A percentile compares a stretch with the other conserved stretches of the same genome.
These are phyloP conservation scores for Drosophila mayri DNA, from an alignment of 1,140 invertebrate species.

Conservation along the genomic window DNA sequence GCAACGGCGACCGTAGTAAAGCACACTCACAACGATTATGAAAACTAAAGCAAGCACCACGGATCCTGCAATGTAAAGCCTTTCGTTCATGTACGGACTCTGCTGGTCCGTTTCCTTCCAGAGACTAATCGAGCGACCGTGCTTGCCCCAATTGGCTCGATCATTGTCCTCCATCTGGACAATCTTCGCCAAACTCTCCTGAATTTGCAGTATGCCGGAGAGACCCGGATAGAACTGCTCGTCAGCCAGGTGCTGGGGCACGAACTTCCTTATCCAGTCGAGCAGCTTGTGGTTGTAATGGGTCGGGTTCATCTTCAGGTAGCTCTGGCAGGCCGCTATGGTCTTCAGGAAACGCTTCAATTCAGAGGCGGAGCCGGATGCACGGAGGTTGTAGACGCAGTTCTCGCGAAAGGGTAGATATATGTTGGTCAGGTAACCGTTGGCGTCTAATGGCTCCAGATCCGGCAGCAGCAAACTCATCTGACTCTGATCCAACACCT, in stretches of 20 bases:
- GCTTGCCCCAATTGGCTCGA: slow-evolving; percentile 3
- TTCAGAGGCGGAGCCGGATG: slow-evolving; percentile 49
- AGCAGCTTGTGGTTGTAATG: slow-evolving; percentile 63
- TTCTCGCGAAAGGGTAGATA: slow-evolving; percentile 72
- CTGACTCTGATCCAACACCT: slow-evolving; percentile 18
- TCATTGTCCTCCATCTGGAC: not conserved
- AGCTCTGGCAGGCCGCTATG: slow-evolving; percentile 61
- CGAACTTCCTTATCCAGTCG: slow-evolving; percentile 66
- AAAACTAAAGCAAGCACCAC: slow-evolving; percentile 23
- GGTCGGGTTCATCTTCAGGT: slow-evolving; percentile 41
- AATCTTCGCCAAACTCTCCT: slow-evolving; percentile 29
- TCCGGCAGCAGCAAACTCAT: slow-evolving; percentile 70
- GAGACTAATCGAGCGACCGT: slow-evolving; percentile 15
- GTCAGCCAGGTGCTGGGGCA: slow-evolving; percentile 65
- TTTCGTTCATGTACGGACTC: not conserved
- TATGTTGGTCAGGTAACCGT: slow-evolving; percentile 62
- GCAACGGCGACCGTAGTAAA: slow-evolving; percentile 37
- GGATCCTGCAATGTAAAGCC: slow-evolving; percentile 14
- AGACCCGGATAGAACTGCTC: slow-evolving; percentile 80
- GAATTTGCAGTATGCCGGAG: slow-evolving; percentile 67
- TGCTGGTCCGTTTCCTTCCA: not conserved
- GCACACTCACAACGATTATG: slow-evolving; percentile 24
- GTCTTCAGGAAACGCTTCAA: slow-evolving; percentile 68
- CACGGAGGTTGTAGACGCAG: slow-evolving; percentile 65
- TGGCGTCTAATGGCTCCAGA: slow-evolving; percentile 61